Conservation (phyloP, 2,888 invertebrate species). For the Aleiodes testaceus region DNA sequence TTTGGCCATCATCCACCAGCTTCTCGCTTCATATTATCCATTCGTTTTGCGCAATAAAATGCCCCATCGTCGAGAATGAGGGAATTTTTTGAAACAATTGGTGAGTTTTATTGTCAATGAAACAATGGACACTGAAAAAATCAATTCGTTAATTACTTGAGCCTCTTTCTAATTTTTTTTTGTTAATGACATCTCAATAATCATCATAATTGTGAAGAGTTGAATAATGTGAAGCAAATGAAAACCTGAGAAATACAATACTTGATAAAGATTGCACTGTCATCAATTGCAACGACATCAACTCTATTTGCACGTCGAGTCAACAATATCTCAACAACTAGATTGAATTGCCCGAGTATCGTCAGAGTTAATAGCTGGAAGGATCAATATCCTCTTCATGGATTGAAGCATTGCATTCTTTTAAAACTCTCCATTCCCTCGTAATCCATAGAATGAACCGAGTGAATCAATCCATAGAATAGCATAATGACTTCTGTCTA, state of each 20-base stretch:
- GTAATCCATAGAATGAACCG: constrained; percentile 8
- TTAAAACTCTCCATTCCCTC: not conserved
- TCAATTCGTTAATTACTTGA: not conserved
- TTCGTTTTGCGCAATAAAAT: constrained; percentile 8
- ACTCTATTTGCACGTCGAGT: constrained; percentile 6
- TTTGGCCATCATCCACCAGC: constrained; percentile 21
- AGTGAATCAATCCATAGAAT: constrained; percentile 17
- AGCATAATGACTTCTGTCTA: not conserved
- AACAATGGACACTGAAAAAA: not conserved
- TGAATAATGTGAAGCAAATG: not conserved
- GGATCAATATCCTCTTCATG: constrained; percentile 15
- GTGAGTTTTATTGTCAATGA: not conserved
- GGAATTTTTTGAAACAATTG: constrained; percentile 5
- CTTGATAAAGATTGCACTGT: constrained; percentile 26
- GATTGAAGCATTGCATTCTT: not conserved
- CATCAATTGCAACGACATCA: not conserved
- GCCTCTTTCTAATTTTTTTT: too few species aligned
- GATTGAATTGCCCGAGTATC: constrained; percentile 18
- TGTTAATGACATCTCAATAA: too few species aligned
- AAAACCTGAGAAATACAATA: not conserved
- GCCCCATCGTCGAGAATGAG: not conserved
- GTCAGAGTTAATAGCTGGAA: constrained; percentile 20
- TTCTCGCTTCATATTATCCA: constrained; percentile 15
- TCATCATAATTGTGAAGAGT: too few species aligned
- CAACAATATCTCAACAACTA: constrained; percentile 7